Conservation (phyloP, 2,797 vertebrate genomes). For the Peromyscus melanophrys region DNA sequence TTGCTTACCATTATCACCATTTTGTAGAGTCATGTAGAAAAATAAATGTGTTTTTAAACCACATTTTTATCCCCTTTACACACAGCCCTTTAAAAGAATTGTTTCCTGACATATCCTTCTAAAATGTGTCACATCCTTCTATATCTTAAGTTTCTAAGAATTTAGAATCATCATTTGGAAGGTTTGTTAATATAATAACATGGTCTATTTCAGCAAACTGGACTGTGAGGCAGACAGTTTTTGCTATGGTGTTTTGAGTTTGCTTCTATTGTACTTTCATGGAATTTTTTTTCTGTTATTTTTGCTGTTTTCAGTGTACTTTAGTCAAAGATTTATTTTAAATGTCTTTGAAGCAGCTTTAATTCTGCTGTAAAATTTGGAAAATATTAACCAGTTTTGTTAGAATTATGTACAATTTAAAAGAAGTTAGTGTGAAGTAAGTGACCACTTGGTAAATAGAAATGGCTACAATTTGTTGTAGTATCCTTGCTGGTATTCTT, state of each 20-base stretch:
- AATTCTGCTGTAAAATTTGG: conserved; percentile 19
- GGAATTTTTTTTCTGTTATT: conserved; percentile 3
- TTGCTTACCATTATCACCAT: neutral
- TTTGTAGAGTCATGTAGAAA: neutral
- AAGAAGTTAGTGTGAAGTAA: conserved; percentile 58
- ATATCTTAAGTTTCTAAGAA: conserved; percentile 20
- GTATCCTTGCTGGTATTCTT: neutral
- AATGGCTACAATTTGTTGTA: conserved; percentile 8
- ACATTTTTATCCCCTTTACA: neutral
- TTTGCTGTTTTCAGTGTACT: conserved; percentile 8
- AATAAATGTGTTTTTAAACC: conserved; percentile 28
- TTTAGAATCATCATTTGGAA: neutral
- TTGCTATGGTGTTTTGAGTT: neutral
- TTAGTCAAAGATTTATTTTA: conserved; percentile 25
- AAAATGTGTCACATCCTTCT: conserved; percentile 32
- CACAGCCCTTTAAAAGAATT: neutral
- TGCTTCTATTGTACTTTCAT: conserved; percentile 34
- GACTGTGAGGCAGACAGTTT: neutral
- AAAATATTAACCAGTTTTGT: conserved; percentile 28
- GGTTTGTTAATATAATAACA: neutral
- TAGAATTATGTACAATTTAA: conserved; percentile 49
- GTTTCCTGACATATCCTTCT: conserved; percentile 28
- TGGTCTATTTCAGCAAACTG: neutral
- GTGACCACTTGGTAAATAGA: neutral
- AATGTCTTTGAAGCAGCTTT: neutral